Percentiles rank a stretch among this genome's conserved stretches.
Evolutionary conservation across 2,797 vertebrate genomes (phyloP).

Genomic region (Sorex maritimensis): DNA sequence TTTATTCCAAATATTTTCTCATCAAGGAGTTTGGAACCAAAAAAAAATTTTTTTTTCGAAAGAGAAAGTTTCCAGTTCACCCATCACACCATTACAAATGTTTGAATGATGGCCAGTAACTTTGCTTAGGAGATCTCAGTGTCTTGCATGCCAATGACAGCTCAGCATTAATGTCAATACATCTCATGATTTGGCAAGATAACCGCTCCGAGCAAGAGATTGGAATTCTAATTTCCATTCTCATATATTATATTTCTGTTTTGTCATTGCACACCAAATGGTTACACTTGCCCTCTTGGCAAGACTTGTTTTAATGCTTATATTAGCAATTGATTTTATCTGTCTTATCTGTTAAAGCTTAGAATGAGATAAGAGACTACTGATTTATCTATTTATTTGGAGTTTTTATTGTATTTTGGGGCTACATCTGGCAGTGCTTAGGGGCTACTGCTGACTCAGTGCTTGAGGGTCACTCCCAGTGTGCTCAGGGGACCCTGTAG

Average conservation of each 20-base stretch:
- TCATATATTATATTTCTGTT: conserved; percentile 49
- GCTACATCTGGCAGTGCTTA: too few species aligned
- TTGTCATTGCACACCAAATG: not conserved
- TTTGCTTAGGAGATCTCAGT: conserved; percentile 70
- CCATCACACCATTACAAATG: conserved; percentile 69
- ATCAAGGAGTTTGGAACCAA: conserved; percentile 81
- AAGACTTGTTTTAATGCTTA: conserved; percentile 58
- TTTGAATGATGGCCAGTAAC: conserved; percentile 70
- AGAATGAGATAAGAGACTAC: conserved; percentile 66
- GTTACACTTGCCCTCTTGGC: conserved; percentile 48
- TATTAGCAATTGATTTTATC: conserved; percentile 71
- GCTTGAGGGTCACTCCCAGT: too few species aligned
- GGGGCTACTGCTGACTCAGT: too few species aligned
- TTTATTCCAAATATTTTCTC: conserved; percentile 78
- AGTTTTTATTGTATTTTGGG: too few species aligned
- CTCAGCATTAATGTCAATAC: conserved; percentile 67
- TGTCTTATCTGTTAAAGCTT: conserved; percentile 64
- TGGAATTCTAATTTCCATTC: conserved; percentile 52
- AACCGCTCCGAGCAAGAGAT: not conserved
- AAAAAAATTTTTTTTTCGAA: conserved; percentile 36
- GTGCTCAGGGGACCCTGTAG: too few species aligned
- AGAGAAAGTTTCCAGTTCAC: conserved; percentile 49
- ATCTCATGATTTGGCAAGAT: conserved; percentile 75
- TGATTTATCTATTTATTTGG: conserved; percentile 39
- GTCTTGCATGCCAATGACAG: conserved; percentile 63